A percentile compares a stretch with the other conserved stretches of the same genome.
Conservation (phyloP, 92 coral and sea anemone species). For the Pocillopora meandrina region DNA sequence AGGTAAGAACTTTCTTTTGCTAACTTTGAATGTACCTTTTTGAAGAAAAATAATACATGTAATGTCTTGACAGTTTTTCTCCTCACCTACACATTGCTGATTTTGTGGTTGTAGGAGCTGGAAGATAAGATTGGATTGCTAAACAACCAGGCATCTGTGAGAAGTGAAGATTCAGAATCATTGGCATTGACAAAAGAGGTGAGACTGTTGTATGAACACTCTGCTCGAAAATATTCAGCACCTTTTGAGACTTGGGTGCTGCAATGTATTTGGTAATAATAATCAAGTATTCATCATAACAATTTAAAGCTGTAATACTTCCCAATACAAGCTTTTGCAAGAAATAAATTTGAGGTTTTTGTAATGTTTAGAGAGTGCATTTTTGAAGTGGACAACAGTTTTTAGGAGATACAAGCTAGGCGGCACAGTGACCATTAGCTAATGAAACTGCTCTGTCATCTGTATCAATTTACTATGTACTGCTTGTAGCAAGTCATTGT, state of each 20-base stretch:
- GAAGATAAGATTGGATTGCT: conserved; percentile 7
- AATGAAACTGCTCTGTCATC: no score
- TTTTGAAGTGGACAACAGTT: no score
- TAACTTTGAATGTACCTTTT: background rate
- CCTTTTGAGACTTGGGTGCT: no score
- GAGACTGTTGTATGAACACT: background rate
- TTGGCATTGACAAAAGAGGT: background rate
- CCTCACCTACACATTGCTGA: background rate
- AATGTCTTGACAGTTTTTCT: background rate
- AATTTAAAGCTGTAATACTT: no score
- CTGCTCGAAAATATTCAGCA: background rate
- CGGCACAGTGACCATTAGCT: no score
- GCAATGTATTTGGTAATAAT: no score
- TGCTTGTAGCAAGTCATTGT: no score
- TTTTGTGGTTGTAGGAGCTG: conserved; percentile 20
- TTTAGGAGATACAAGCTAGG: no score
- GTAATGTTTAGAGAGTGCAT: background rate
- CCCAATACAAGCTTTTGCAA: no score
- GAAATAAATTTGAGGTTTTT: background rate
- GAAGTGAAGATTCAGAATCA: background rate
- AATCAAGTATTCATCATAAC: no score
- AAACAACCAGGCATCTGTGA: background rate
- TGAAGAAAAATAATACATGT: background rate
- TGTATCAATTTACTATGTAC: no score
- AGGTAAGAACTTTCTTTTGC: conserved; percentile 43